These are phyloP conservation scores for Camarhynchus parvulus DNA, from an alignment of 2,113 vertebrate genomes.

Conservation along the genomic window DNA sequence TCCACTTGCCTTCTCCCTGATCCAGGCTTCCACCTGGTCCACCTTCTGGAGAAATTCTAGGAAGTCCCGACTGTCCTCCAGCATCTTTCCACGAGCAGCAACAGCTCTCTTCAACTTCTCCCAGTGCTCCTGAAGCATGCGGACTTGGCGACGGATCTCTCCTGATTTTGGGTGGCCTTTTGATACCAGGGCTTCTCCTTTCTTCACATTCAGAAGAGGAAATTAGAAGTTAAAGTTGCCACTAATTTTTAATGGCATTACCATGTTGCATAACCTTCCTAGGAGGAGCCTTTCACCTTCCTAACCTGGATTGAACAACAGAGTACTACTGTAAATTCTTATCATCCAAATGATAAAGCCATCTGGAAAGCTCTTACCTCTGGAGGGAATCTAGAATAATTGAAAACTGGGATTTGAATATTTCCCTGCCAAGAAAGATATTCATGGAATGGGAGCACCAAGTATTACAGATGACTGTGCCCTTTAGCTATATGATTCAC, in stretches of 20 bases:
- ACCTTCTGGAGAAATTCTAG: slow-evolving; percentile 89
- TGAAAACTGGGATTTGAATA: not conserved
- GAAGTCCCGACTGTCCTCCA: slow-evolving; percentile 83
- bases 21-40: slow-evolving; percentile 89
- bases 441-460: not conserved
- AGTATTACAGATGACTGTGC: not conserved
- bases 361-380: not conserved
- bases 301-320: not conserved
- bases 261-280: not conserved
- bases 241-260: not conserved
- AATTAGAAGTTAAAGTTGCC: not conserved
- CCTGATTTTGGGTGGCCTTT: slow-evolving; percentile 68
- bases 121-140: slow-evolving; percentile 78
- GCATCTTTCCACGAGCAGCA: slow-evolving; percentile 77
- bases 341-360: not conserved
- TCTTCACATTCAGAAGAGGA: slow-evolving; percentile 62
- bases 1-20: slow-evolving; percentile 83
- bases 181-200: slow-evolving; percentile 77
- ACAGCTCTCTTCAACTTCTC: slow-evolving; percentile 80
- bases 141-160: slow-evolving; percentile 71
- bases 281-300: not conserved
- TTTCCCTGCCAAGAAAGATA: not conserved
- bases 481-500: not conserved
- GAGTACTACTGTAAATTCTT: not conserved
- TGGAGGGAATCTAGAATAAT: not conserved